Evolutionary conservation across 1,140 invertebrate genomes (phyloP), one percentile per base, ranked within the genome.

Genomic region (Camponotus floridanus): DNA sequence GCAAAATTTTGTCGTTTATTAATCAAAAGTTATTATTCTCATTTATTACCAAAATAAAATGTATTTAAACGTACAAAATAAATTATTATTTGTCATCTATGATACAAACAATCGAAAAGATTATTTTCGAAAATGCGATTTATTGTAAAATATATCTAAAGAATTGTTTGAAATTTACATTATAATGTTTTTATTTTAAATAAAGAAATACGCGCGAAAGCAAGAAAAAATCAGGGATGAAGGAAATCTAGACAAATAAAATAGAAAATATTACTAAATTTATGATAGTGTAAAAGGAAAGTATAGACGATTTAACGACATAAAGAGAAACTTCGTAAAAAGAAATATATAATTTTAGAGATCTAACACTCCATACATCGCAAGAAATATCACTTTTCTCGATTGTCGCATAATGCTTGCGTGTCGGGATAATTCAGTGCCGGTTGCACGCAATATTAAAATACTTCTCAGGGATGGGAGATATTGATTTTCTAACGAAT

Each of bases 401-500:
- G 36, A 45, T 71, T 68, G 18, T 11, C 51, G 18, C 33, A 55
- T 57, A 57, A 70, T 26, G 70, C 15, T 36, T 13, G 51, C 51
- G 26, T 45, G 31, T 71, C 65, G 51, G 6, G 15, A 33, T 81
- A 45, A 15, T 18, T 18, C 21, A 13, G 9, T 51, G 45, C 76
- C 64, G 64, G 45, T 68, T 45, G 64, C 11, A 51, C 76, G 76
- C 51, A 57, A 80, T 80, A 80, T 80, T 80, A 80, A 80, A 83
- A 74, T 83, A 83, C 31, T 59, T 42, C 68, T 39, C 39, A 39
- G 79, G 73, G 79, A 73, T 83, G 55, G 33, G 6, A n/a, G 79
- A 45, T 83, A 83, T 83, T 73, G 79, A 83, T 83, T 83, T 61
- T 83, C 68, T 74, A 83, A 83, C 79, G 79, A 61, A 74, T 42